These are phyloP conservation scores for Drosophila rellima DNA, from an alignment of 2,888 invertebrate species.

Conservation along the genomic window DNA sequence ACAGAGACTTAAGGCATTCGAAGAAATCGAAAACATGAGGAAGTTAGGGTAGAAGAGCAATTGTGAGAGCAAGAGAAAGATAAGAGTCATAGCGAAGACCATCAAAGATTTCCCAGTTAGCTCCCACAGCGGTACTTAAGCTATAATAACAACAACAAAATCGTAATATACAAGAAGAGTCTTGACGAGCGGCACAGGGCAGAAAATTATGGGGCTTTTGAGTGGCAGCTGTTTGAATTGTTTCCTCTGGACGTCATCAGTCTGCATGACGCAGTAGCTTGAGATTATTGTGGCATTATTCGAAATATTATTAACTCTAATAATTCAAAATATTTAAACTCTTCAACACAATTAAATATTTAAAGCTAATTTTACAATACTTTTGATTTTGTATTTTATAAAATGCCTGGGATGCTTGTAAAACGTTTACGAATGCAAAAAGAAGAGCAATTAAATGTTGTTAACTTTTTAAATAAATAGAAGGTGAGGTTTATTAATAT, in stretches of 20 bases:
- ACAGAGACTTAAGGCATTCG: not conserved
- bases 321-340: no score
- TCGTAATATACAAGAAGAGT: constrained; percentile 43
- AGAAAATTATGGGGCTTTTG: constrained; percentile 18
- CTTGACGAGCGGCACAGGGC: constrained; percentile 9
- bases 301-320: no score
- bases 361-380: not conserved
- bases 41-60: not conserved
- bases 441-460: not conserved
- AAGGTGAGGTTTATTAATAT: no score
- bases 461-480: not conserved
- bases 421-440: not conserved
- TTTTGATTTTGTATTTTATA: not conserved
- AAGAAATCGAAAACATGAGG: not conserved
- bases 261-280: not conserved
- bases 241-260: constrained; percentile 17
- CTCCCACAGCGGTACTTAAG: constrained; percentile 56
- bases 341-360: not conserved
- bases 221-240: constrained; percentile 21
- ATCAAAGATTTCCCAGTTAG: constrained; percentile 50
- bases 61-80: not conserved
- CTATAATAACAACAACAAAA: constrained; percentile 35
- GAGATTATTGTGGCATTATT: constrained; percentile 1
- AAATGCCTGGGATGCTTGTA: not conserved
- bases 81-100: constrained; percentile 1